Conservation (phyloP, 2,797 vertebrate genomes). For the Sternarchorhynchus goeldii region DNA sequence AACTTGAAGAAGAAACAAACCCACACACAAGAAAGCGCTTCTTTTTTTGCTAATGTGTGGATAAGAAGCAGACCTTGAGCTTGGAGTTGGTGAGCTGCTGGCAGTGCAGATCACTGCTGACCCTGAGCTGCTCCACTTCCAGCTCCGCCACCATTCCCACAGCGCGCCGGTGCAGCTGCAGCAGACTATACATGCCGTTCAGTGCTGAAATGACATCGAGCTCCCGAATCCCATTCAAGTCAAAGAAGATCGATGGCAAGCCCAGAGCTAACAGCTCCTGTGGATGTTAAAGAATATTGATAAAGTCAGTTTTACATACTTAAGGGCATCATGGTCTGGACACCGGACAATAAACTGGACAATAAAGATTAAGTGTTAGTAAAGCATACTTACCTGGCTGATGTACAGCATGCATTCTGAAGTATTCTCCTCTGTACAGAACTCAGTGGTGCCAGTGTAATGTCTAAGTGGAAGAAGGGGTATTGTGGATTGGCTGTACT, state of each 20-base stretch:
- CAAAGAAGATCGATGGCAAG: constrained; percentile 82
- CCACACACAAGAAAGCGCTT: neutral
- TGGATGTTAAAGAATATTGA: constrained; percentile 3
- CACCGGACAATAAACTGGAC: neutral
- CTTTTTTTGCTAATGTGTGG: neutral
- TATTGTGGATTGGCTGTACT: constrained; percentile 77
- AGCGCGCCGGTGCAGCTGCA: constrained; percentile 83
- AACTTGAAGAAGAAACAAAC: too few relatives aligned
- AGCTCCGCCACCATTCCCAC: constrained; percentile 85
- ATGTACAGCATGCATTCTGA: constrained; percentile 89
- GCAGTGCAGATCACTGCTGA: constrained; percentile 83
- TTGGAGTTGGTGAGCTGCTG: constrained; percentile 83
- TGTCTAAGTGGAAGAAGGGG: constrained; percentile 73
- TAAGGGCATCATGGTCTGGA: neutral
- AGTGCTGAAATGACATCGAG: constrained; percentile 82
- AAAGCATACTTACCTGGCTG: constrained; percentile 77
- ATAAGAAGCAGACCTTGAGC: constrained; percentile 78
- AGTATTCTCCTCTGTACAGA: constrained; percentile 92
- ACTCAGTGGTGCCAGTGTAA: constrained; percentile 76
- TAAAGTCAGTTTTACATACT: neutral
- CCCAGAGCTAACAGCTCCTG: constrained; percentile 89
- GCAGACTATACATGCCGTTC: constrained; percentile 90
- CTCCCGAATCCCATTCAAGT: constrained; percentile 67
- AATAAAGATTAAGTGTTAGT: neutral
- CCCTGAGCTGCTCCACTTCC: constrained; percentile 88